Conservation (phyloP, 2,888 invertebrate species). For the Metallyticus violacea region DNA sequence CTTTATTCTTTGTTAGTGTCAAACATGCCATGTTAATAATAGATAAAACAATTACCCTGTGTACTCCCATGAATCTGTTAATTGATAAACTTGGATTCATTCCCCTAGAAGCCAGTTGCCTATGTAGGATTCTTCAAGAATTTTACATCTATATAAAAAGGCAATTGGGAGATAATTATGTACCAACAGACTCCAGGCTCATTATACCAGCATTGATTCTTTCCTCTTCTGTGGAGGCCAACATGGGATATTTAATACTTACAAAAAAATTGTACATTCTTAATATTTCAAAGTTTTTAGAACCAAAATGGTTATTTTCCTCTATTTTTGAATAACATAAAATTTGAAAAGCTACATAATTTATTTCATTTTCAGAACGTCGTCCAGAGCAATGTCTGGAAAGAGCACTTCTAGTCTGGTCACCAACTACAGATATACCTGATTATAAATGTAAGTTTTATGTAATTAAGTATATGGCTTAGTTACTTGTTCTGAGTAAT, state of each 20-base stretch:
- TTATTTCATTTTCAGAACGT: conserved; percentile 51
- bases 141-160: no score
- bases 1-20: no score
- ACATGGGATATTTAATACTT: not conserved
- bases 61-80: no score
- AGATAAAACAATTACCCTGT: no score
- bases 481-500: not conserved
- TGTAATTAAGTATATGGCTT: not conserved
- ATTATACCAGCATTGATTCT: no score
- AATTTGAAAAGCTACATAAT: not conserved
- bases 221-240: no score
- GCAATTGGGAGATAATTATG: no score
- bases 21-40: no score
- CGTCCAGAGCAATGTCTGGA: conserved; percentile 77
- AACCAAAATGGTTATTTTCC: not conserved
- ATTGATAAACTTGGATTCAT: no score
- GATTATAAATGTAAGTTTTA: conserved; percentile 79
- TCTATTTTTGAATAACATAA: not conserved
- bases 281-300: not conserved
- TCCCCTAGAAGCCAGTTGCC: no score
- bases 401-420: conserved; percentile 92
- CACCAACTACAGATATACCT: conserved; percentile 84
- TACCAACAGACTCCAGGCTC: no score
- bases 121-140: no score
- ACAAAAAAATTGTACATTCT: conserved; percentile 9